Conservation (phyloP, 2,797 vertebrate genomes). For the Periophthalmus magnuspinnatus region DNA sequence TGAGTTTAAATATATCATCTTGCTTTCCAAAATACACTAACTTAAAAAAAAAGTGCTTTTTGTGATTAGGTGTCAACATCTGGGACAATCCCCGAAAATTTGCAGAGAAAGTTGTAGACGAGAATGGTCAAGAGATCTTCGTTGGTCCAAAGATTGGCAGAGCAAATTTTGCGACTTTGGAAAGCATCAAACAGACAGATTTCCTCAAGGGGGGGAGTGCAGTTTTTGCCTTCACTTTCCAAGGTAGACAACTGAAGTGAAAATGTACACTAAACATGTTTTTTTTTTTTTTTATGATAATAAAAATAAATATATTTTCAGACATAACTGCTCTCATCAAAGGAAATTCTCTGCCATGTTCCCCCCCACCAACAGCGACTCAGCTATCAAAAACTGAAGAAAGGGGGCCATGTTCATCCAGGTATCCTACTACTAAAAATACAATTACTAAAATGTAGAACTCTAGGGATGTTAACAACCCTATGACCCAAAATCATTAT, state of each 20-base stretch:
- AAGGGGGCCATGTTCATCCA: conserved; percentile 19
- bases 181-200: conserved; percentile 15
- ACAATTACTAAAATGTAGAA: neutral
- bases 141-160: neutral
- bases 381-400: neutral
- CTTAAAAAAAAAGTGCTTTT: neutral
- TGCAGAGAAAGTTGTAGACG: conserved; percentile 10
- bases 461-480: neutral
- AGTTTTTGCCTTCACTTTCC: conserved; percentile 34
- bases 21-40: neutral
- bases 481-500: neutral
- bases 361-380: neutral
- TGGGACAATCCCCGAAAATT: conserved; percentile 38
- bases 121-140: conserved; percentile 22
- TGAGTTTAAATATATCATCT: conserved; percentile 10
- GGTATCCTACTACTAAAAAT: conserved; percentile 10
- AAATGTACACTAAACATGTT: neutral
- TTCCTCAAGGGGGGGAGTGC: conserved; percentile 41
- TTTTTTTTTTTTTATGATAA: neutral
- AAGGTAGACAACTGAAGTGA: conserved; percentile 24
- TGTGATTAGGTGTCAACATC: neutral
- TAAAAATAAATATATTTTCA: conserved; percentile 12
- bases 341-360: conserved; percentile 38
- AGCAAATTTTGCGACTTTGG: fast-evolving
- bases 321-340: conserved; percentile 46